Conservation (phyloP, 2,113 vertebrate genomes). For the Zapornia atra region DNA sequence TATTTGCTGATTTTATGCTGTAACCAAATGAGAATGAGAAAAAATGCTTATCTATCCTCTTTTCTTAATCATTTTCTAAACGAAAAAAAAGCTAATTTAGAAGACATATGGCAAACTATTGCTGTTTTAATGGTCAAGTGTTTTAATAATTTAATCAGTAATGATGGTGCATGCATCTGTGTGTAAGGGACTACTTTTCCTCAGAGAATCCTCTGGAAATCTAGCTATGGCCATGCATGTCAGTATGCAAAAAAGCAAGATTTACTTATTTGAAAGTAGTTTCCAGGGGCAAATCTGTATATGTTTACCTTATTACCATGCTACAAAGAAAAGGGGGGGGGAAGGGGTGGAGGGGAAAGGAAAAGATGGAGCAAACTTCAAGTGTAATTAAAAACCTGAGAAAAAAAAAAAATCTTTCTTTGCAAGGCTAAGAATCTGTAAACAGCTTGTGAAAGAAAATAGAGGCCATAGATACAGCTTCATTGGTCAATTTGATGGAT, state of each 20-base stretch:
- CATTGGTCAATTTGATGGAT: not conserved
- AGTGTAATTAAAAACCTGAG: not conserved
- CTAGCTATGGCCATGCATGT: not conserved
- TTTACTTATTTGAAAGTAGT: not conserved
- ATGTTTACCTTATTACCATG: not conserved
- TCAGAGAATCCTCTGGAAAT: not conserved
- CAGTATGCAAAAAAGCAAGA: not conserved
- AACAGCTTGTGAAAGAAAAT: not conserved
- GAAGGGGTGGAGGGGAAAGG: too few species aligned
- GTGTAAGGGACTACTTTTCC: not conserved
- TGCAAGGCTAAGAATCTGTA: not conserved
- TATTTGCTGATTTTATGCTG: not conserved
- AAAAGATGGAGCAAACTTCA: not conserved
- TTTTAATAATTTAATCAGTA: not conserved
- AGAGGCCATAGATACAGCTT: not conserved
- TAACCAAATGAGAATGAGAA: not conserved
- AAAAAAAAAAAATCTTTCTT: not conserved
- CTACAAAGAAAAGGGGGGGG: not conserved
- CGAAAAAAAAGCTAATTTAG: not conserved
- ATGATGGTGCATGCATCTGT: not conserved
- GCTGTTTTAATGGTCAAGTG: not conserved
- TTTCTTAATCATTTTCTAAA: not conserved
- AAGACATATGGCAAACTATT: not conserved
- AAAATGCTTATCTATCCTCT: not conserved
- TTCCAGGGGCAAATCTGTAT: not conserved